These are phyloP conservation scores for Adelosebastes latens DNA, from an alignment of 2,797 vertebrate species.

Conservation along the genomic window DNA sequence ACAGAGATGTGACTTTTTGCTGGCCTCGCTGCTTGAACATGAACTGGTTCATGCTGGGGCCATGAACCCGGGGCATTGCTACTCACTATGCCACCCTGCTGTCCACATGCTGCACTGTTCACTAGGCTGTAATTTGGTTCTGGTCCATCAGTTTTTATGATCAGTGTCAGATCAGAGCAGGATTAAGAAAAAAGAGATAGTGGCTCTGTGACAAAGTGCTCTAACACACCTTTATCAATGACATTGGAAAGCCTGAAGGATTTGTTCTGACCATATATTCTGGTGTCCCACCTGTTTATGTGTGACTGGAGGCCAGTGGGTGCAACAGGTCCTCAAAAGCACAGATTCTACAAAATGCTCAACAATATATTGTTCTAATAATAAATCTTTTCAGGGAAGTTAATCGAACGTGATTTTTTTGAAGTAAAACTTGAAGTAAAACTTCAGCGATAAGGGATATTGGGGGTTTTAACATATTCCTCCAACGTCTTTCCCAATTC, in stretches of 20 bases:
- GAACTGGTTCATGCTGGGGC: slow-evolving; percentile 12
- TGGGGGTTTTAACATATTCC: slow-evolving; percentile 69
- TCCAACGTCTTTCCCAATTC: slow-evolving; percentile 66
- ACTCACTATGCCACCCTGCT: slow-evolving; percentile 5
- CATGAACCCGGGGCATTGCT: not conserved
- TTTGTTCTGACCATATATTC: not conserved
- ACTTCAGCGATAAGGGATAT: slow-evolving; percentile 42
- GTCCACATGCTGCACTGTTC: not conserved
- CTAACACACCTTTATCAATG: not conserved
- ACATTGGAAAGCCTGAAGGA: not conserved
- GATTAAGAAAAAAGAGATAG: not conserved
- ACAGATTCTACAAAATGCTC: not conserved
- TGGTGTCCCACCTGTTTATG: not conserved
- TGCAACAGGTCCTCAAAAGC: slow-evolving; percentile 41
- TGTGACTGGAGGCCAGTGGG: not conserved
- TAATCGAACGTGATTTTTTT: slow-evolving; percentile 35
- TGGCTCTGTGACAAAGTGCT: not conserved
- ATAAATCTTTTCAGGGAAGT: not conserved
- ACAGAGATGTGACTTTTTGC: slow-evolving; percentile 18
- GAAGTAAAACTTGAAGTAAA: slow-evolving; percentile 44
- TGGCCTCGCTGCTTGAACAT: slow-evolving; percentile 25
- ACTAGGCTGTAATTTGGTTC: slow-evolving; percentile 9
- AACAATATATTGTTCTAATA: not conserved
- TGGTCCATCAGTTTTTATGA: slow-evolving; percentile 38
- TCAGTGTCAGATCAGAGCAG: slow-evolving; percentile 15